Percentiles rank a stretch among this genome's conserved stretches.
phyloP scores from a whole-genome alignment of 2,797 vertebrate genomes.

The Pteronotus mesoamericanus region DNA sequence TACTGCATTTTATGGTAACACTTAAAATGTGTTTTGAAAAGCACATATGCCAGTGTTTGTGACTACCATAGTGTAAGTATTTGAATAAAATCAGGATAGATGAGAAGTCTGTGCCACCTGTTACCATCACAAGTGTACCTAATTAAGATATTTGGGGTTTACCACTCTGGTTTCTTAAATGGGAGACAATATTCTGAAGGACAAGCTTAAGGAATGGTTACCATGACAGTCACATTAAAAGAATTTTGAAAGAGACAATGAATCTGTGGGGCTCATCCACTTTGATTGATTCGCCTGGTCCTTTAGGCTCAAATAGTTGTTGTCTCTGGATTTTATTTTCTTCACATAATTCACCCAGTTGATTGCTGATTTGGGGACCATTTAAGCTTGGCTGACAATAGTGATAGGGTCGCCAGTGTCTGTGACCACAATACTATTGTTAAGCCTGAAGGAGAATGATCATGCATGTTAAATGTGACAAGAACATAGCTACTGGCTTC shows the following conservation, averaged over 20 bases:
- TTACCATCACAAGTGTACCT: background rate
- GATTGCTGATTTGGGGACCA: constrained; percentile 25
- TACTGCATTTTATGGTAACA: background rate
- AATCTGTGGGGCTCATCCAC: constrained; percentile 27
- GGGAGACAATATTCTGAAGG: constrained; percentile 51
- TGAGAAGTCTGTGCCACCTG: background rate
- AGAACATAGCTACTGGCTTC: constrained; percentile 8
- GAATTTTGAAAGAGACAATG: constrained; percentile 32
- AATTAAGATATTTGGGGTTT: constrained; percentile 29
- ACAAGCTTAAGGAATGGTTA: constrained; percentile 46
- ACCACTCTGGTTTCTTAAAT: constrained; percentile 40
- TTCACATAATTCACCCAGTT: constrained; percentile 6
- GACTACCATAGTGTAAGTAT: background rate
- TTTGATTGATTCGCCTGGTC: constrained; percentile 53
- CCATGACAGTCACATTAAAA: constrained; percentile 42
- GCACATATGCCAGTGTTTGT: background rate
- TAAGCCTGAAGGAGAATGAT: background rate
- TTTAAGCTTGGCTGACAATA: constrained; percentile 35
- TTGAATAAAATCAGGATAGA: background rate
- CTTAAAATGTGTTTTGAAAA: constrained; percentile 14
- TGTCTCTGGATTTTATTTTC: constrained; percentile 49
- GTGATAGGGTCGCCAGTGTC: background rate
- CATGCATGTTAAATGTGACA: background rate
- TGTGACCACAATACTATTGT: background rate
- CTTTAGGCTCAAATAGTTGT: constrained; percentile 47